These are phyloP conservation scores for Halcyon badia DNA, from an alignment of 2,797 vertebrate species.

Conservation along the genomic window DNA sequence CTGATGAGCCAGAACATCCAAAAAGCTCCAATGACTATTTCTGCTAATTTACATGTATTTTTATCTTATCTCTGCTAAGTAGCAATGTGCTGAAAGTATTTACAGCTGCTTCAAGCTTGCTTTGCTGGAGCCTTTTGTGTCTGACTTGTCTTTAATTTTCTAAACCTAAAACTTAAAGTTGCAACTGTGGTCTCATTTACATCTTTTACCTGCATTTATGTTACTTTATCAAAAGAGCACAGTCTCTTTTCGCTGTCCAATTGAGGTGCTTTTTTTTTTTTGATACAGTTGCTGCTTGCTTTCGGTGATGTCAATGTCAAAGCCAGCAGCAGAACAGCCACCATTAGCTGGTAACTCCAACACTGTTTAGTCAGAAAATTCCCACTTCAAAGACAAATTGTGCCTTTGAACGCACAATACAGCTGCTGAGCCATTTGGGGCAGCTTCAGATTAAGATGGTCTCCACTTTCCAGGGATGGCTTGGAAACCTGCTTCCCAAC, in stretches of 20 bases:
- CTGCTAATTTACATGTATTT: not conserved
- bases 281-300: not conserved
- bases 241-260: too few relatives aligned
- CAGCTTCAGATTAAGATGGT: not conserved
- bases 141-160: not conserved
- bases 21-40: not conserved
- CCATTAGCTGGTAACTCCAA: not conserved
- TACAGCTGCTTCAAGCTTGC: not conserved
- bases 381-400: not conserved
- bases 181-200: not conserved
- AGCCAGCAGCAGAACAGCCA: not conserved
- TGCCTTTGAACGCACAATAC: accelerated
- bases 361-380: not conserved
- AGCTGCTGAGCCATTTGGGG: not conserved
- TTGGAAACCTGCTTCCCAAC: not conserved
- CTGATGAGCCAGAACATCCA: not conserved
- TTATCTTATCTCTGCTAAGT: not conserved
- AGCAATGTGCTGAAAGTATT: not conserved
- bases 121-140: not conserved
- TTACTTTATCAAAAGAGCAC: not conserved
- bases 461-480: not conserved
- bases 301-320: not conserved
- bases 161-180: not conserved
- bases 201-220: not conserved
- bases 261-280: too few relatives aligned